Evolutionary conservation across 1,140 invertebrate genomes (phyloP), one percentile per base, ranked within the genome.

Genomic region (Drosophila pallidifrons): DNA sequence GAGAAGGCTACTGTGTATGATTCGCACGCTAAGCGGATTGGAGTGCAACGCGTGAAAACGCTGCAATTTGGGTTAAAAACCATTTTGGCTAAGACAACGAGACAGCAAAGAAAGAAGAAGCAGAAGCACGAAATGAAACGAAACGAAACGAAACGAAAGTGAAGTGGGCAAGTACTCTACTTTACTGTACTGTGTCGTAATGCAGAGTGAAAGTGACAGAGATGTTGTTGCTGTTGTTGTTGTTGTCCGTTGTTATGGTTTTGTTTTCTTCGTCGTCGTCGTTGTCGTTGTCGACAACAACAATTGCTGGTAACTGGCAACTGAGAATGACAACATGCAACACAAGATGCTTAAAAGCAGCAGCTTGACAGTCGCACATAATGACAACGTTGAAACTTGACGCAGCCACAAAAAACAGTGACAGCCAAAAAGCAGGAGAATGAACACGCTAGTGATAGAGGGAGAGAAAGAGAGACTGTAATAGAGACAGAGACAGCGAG

Each of bases 11-110:
- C 32, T 25, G 41, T 38, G 51, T 49, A 30, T 41, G 60, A 28
- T 11, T 55, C 43, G 59, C n/a, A 10, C 61, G 73, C 57, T 77
- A 85, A 83, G 81, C 81, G 77, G 81, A 80, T 83, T 83, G 52
- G 43, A 81, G 74, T 68, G 79, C 67, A 72, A 58, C 63, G 73
- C 67, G 63, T 77, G 79, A 69, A 77, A 83, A 73, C 63, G 59
- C 69, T 67, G 81, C 81, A 85, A 85, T 83, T 80, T 83, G 65
- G 81, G 81, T 81, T 85, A 85, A 85, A 83, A 85, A 67, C 64
- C 81, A 85, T 86, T 86, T 86, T 76, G 75, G 79, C 75, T 64
- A 69, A 86, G 67, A 82, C 66, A 75, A 30, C 7, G 32, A 15
- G 11, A 4, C 15, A 32, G 45, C 41, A 11, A 7, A 20, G 11